These are phyloP conservation scores for Caiman crocodilus DNA, from an alignment of 2,797 vertebrate genomes.

Conservation along the genomic window DNA sequence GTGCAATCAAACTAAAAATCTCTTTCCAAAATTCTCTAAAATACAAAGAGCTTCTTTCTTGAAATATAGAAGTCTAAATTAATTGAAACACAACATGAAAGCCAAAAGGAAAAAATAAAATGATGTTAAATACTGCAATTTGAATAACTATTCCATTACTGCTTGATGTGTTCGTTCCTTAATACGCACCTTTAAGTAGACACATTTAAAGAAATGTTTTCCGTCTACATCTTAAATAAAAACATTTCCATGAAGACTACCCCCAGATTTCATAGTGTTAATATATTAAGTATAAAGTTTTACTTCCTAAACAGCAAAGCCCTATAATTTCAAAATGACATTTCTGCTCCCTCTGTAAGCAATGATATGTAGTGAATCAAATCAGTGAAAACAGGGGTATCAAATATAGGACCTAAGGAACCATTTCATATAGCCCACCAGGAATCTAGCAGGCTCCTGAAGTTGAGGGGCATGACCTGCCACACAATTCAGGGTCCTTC, in stretches of 20 bases:
- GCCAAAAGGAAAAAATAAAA: background rate
- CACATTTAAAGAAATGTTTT: background rate
- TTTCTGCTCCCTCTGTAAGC: background rate
- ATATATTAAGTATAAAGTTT: background rate
- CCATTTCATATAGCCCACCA: too few species aligned
- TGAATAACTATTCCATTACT: background rate
- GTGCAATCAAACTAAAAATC: slow-evolving; percentile 4
- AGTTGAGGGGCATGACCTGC: too few species aligned
- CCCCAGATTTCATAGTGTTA: background rate
- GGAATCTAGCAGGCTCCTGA: too few species aligned
- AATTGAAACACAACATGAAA: background rate
- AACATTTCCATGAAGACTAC: background rate
- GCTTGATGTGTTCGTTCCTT: background rate
- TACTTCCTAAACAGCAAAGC: background rate
- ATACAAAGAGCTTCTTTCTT: fast-evolving
- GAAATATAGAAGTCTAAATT: background rate
- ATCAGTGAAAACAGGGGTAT: background rate
- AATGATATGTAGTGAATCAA: background rate
- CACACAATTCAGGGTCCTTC: too few species aligned
- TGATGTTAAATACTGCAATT: background rate
- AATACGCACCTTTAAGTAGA: background rate
- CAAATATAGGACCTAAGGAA: too few species aligned
- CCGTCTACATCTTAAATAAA: background rate
- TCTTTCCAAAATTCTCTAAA: slow-evolving; percentile 12
- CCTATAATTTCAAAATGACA: slow-evolving; percentile 17